A percentile compares a stretch with the other conserved stretches of the same genome.
Conservation (phyloP, 2,888 invertebrate genomes). For the Phortica magna region DNA sequence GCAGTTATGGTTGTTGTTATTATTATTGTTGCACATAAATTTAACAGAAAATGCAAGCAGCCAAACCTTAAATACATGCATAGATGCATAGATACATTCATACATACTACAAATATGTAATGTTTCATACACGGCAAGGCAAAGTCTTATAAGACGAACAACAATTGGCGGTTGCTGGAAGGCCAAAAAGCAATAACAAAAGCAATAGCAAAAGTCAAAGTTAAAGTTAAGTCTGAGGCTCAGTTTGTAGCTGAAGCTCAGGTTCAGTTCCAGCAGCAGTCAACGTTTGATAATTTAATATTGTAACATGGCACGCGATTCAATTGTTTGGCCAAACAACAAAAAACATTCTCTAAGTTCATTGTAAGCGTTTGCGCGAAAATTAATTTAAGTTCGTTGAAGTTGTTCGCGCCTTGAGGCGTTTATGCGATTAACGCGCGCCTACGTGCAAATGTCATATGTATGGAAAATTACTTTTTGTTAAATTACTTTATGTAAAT, state of each 20-base stretch:
- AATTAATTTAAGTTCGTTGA: background rate
- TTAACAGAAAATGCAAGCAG: background rate
- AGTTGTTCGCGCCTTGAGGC: background rate
- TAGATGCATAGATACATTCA: background rate
- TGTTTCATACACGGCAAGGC: background rate
- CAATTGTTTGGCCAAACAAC: background rate
- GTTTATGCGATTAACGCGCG: constrained; percentile 6
- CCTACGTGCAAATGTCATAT: constrained; percentile 6
- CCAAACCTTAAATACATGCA: background rate
- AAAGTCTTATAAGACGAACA: background rate
- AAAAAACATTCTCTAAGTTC: constrained; percentile 6
- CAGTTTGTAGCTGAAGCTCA: background rate
- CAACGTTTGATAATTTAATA: background rate
- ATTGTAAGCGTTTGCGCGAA: background rate
- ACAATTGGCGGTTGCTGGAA: background rate
- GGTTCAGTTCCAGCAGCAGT: background rate
- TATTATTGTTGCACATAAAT: constrained; percentile 2
- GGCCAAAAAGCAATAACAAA: background rate
- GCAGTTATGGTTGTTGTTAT: background rate
- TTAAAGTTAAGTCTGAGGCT: background rate
- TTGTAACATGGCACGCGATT: background rate
- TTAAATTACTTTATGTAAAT: background rate
- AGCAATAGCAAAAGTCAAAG: background rate
- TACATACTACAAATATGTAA: too few species aligned
- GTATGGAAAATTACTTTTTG: constrained; percentile 11